Conservation (phyloP, 2,888 invertebrate species). For the Leucophenga maculata region DNA sequence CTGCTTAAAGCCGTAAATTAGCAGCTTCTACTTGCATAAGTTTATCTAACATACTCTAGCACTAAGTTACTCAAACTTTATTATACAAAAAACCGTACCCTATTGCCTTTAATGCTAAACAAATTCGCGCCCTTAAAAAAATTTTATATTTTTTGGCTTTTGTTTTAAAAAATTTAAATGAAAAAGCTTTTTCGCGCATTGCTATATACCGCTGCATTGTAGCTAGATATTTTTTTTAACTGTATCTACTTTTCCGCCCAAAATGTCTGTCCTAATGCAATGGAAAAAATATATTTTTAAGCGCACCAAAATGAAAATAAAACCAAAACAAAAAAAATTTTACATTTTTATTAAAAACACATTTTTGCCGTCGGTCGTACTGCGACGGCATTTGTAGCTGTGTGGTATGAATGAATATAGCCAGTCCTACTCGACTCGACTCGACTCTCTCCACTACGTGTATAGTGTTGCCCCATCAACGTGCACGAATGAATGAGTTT, state of each 20-base stretch:
- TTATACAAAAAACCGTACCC: no score
- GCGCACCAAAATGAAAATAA: constrained; percentile 30
- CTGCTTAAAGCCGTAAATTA: no score
- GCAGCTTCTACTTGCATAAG: no score
- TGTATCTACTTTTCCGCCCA: background rate
- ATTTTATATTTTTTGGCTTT: constrained; percentile 18
- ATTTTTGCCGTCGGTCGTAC: constrained; percentile 9
- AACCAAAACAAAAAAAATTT: background rate
- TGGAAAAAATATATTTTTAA: constrained; percentile 52
- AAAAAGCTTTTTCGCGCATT: constrained; percentile 61
- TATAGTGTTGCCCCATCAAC: background rate
- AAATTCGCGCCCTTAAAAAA: background rate
- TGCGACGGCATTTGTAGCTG: no score
- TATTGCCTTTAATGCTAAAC: background rate
- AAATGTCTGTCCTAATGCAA: constrained; percentile 41
- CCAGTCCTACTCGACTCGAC: no score
- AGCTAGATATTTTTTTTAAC: no score
- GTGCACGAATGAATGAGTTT: constrained; percentile 8
- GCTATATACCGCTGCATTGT: no score
- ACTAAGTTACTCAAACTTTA: no score
- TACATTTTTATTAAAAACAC: constrained; percentile 28
- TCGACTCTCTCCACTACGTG: no score
- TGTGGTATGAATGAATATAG: no score
- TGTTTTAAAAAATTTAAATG: constrained; percentile 50
- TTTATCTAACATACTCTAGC: no score